Base-by-base conservation (phyloP, 2,888 invertebrate genomes). In the Malachius bipustulatus region DNA sequence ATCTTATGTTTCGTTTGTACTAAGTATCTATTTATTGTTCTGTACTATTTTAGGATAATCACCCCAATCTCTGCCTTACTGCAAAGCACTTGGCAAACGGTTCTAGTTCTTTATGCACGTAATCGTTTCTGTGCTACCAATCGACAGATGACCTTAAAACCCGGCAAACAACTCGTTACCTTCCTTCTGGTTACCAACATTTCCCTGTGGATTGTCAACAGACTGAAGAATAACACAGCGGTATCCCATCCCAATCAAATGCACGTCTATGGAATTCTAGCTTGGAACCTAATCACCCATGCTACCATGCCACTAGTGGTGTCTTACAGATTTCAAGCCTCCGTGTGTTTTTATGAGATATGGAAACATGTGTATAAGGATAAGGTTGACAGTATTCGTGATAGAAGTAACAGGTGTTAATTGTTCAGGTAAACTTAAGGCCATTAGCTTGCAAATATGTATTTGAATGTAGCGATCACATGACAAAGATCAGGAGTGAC, bases 281-380 rank as follows among this genome's bases (percentile, higher is more conserved):
- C 82, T 2, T 88, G 88, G 88, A 84, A 84, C 1, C 81, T 88
- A 47, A 84, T 88, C 49, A 83, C 82, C 0, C 85, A 88, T 56
- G 77, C 87, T 1, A 81, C 83, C 1, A 82, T 84, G 75, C 88
- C 88, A 0, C 64, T 88, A 26, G 81, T 82, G 1, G 84, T 87
- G 45, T 87, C 85, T 62, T 89, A 84, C 62, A 67, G 88, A 27
- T 88, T 89, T 56, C 88, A 88, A 57, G 85, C 85, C 3, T 83
- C 87, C 1, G 87, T 89, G 48, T 88, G 88, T 59, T 71, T 89
- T 9, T 87, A 87, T 52, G 88, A 88, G 59, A 82, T 89, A 34
- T 89, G 88, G 89, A 88, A 87, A 57, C 75, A 79, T 44, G 77
- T 83, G 34, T 89, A 84, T 63, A 88, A 88, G 53, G 24, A 8